phyloP scores from a whole-genome alignment of 1,140 invertebrate species.

The Eriocheir sinensis region DNA sequence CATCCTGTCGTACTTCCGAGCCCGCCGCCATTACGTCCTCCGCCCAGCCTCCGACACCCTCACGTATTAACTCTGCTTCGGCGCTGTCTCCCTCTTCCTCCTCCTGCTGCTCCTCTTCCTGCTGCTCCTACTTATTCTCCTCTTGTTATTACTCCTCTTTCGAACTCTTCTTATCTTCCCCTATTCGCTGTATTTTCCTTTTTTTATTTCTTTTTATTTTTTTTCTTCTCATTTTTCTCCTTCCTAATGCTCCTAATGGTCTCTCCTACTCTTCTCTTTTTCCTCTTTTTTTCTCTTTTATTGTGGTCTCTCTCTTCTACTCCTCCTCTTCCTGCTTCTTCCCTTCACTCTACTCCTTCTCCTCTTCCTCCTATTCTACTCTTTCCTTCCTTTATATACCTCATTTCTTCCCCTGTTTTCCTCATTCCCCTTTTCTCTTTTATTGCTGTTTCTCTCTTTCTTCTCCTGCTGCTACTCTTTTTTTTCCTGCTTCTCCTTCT shows the following conservation, averaged over 20 bases:
- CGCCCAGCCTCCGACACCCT: neutral
- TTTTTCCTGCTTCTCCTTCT: neutral
- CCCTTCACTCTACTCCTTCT: neutral
- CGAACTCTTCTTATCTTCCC: too few species aligned
- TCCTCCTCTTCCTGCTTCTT: neutral
- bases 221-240: neutral
- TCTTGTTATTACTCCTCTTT: neutral
- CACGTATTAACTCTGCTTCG: constrained; percentile 23
- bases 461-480: neutral
- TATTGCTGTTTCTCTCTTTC: neutral
- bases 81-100: neutral
- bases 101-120: neutral
- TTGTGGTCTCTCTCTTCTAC: neutral
- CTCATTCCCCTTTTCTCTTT: neutral
- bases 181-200: too few species aligned
- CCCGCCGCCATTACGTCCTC: constrained; percentile 8
- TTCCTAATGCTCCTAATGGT: too few species aligned
- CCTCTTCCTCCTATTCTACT: neutral
- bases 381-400: neutral
- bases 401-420: neutral
- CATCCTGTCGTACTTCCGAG: constrained; percentile 33
- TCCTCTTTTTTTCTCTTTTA: too few species aligned
- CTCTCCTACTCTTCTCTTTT: neutral
- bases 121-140: neutral
- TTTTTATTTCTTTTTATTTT: neutral